Evolutionary conservation across 2,113 vertebrate genomes (phyloP).

Genomic region (Vidua macroura): DNA sequence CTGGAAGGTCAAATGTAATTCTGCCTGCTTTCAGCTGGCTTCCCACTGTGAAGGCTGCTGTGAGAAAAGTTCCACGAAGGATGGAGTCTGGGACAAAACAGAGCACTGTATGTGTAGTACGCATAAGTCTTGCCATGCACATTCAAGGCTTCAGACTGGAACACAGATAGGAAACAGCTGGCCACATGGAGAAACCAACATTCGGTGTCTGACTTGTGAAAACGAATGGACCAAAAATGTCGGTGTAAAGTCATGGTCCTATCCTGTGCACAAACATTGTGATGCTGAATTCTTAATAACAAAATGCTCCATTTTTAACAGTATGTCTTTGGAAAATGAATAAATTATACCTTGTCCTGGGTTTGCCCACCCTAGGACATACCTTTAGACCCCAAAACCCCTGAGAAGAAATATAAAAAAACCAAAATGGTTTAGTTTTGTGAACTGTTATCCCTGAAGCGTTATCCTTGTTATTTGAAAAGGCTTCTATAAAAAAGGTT

Average conservation of each 20-base stretch:
- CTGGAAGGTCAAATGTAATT: slow-evolving; percentile 17
- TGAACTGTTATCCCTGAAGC: not conserved
- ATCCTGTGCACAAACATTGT: not conserved
- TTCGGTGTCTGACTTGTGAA: not conserved
- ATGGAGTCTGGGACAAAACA: not conserved
- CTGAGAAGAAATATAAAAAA: not conserved
- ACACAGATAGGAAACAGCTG: not conserved
- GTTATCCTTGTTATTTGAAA: not conserved
- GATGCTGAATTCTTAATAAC: not conserved
- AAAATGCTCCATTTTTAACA: not conserved
- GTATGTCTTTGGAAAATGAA: not conserved
- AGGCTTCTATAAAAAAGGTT: not conserved
- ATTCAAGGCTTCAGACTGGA: not conserved
- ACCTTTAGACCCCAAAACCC: not conserved
- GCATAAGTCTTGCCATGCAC: not conserved
- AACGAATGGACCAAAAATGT: not conserved
- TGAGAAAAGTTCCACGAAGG: slow-evolving; percentile 23
- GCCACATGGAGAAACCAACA: not conserved
- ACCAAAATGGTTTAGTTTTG: rapidly evolving
- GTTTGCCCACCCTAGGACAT: not conserved
- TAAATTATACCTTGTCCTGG: not conserved
- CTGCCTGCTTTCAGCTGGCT: slow-evolving; percentile 26
- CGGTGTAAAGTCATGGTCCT: not conserved
- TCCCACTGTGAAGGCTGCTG: slow-evolving; percentile 1
- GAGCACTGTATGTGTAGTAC: not conserved